Conservation (phyloP, 2,113 vertebrate genomes). For the Litocranius walleri region DNA sequence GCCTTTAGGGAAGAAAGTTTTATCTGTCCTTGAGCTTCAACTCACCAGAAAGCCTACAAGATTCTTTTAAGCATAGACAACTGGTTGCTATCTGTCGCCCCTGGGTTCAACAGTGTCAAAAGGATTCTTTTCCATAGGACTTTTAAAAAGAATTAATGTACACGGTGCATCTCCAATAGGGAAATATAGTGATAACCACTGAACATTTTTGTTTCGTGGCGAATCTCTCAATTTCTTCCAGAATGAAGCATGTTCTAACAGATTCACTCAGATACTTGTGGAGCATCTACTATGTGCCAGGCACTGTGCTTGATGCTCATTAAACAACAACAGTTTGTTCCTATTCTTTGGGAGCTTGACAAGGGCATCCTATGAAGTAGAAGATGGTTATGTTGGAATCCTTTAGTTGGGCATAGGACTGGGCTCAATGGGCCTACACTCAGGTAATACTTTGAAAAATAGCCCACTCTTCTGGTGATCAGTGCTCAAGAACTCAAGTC, state of each 20-base stretch:
- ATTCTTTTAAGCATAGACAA: not conserved
- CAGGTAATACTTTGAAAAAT: not conserved
- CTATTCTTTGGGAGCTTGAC: not conserved
- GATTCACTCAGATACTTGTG: not conserved
- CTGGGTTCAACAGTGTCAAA: not conserved
- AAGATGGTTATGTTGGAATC: not conserved
- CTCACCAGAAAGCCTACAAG: not conserved
- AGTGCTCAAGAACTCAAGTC: not conserved
- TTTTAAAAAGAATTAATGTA: not conserved
- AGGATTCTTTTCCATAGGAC: not conserved
- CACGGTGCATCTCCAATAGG: not conserved
- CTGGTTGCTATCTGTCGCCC: not conserved
- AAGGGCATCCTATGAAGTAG: not conserved
- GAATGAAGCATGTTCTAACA: not conserved
- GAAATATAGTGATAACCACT: not conserved
- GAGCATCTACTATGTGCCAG: not conserved
- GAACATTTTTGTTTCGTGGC: not conserved
- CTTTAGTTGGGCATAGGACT: not conserved
- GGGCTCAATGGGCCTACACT: no score
- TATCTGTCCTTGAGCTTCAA: not conserved
- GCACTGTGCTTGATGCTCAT: not conserved
- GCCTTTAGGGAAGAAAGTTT: not conserved
- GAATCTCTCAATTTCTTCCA: not conserved
- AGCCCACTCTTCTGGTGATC: not conserved
- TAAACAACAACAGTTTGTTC: no score